These are phyloP conservation scores for Heliconius ismenius DNA, from an alignment of 2,888 invertebrate species.

Conservation along the genomic window DNA sequence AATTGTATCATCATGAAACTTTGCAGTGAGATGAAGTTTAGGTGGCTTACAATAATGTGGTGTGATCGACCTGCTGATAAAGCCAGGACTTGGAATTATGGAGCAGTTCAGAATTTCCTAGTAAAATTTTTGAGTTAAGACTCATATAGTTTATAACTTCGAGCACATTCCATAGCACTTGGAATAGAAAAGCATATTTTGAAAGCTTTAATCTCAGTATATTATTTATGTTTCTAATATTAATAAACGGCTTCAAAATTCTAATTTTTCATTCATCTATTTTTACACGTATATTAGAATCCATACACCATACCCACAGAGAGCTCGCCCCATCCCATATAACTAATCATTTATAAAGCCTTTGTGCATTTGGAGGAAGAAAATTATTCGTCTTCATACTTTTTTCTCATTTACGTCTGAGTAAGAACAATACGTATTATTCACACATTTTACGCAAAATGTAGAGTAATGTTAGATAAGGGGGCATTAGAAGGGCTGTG, in stretches of 20 bases:
- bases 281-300: constrained; percentile 5
- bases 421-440: constrained; percentile 23
- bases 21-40: no score
- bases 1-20: no score
- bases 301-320: not conserved
- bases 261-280: not conserved
- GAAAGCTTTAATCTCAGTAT: no score
- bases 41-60: no score
- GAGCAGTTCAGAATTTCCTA: no score
- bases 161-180: no score
- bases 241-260: not conserved
- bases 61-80: no score
- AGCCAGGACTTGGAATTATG: no score
- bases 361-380: constrained; percentile 27
- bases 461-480: constrained; percentile 6
- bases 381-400: constrained; percentile 32
- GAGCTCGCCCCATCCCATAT: constrained; percentile 17
- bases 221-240: no score
- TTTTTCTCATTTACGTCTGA: constrained; percentile 29
- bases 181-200: no score
- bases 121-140: no score
- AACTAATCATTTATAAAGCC: constrained; percentile 32
- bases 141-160: no score
- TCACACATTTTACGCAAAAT: constrained; percentile 18
- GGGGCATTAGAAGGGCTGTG: not conserved